Evolutionary conservation across 2,888 invertebrate species (phyloP), one percentile per base, ranked within the genome.

Genomic region (Germaria angustata): DNA sequence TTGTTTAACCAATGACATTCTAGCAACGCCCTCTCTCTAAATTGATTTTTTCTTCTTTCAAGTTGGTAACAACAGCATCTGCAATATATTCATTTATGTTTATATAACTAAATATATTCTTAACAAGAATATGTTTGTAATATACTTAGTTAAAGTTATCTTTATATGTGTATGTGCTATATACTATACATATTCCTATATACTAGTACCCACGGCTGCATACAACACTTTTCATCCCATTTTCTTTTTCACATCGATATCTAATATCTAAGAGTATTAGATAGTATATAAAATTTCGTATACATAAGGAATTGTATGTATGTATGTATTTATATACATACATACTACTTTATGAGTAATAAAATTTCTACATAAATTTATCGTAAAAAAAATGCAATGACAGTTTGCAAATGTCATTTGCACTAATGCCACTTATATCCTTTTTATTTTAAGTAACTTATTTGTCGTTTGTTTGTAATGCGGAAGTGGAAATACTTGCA

Each of bases 11-110:
- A 82, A 82, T 82, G 79, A 75, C 57, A 69, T 36, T 71, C 13
- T 22, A 79, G 82, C 79, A 82, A 82, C 82, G 82, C 82, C 82
- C 79, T 79, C 75, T 71, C 57, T 75, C 69, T 44, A 73, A 57
- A 32, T 77, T 41, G 49, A 24, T 65, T 75, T 22, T 22, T 65
- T 41, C 22, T 57, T 36, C 22, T 36, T 66, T 20, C 15, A 36
- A 17, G 57, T 51, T 76, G 49, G n/a, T 65, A 65, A 63, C 53
- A 75, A 80, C 8, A 73, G 51, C 51, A 59, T 41, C 57, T 72
- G 72, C 39, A 51, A 44, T 51, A 15, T 53, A 55, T 24, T 41
- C n/a, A 5, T 24, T 1, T 20, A 34, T 34, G 20, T 9, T n/a
- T 17, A 66, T 24, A 2, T n/a, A 34, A 22, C 13, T 5, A n/a